phyloP scores from a whole-genome alignment of 2,797 vertebrate species.

The Hephaestus fuliginosus region DNA sequence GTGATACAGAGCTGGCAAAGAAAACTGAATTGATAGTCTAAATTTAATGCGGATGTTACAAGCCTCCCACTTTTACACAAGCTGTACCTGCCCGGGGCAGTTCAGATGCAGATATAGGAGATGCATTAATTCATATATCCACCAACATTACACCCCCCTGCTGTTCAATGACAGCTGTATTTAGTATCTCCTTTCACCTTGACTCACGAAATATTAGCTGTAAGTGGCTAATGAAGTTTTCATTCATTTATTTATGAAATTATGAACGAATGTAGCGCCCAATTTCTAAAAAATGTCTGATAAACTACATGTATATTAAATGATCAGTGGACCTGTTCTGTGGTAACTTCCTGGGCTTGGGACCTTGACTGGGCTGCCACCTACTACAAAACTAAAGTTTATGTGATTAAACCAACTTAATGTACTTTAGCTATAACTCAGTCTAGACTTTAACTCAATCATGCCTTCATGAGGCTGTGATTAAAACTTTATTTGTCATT shows the following conservation, averaged over 20 bases:
- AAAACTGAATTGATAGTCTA: slow-evolving; percentile 37
- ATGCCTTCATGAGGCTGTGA: not conserved
- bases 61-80: slow-evolving; percentile 44
- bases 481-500: not conserved
- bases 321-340: not conserved
- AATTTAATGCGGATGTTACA: slow-evolving; percentile 43
- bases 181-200: not conserved
- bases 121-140: slow-evolving; percentile 11
- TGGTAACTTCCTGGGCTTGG: not conserved
- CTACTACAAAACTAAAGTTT: not conserved
- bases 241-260: not conserved
- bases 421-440: not conserved
- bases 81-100: slow-evolving; percentile 26
- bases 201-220: not conserved
- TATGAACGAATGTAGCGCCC: not conserved
- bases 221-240: not conserved
- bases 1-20: slow-evolving; percentile 22
- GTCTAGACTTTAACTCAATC: not conserved
- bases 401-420: not conserved
- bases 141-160: not conserved
- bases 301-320: not conserved
- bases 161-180: not conserved
- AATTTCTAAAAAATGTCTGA: not conserved
- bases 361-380: not conserved
- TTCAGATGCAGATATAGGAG: slow-evolving; percentile 13